These are phyloP conservation scores for Neolamprologus modestus DNA, from an alignment of 2,113 vertebrate species.

Conservation along the genomic window DNA sequence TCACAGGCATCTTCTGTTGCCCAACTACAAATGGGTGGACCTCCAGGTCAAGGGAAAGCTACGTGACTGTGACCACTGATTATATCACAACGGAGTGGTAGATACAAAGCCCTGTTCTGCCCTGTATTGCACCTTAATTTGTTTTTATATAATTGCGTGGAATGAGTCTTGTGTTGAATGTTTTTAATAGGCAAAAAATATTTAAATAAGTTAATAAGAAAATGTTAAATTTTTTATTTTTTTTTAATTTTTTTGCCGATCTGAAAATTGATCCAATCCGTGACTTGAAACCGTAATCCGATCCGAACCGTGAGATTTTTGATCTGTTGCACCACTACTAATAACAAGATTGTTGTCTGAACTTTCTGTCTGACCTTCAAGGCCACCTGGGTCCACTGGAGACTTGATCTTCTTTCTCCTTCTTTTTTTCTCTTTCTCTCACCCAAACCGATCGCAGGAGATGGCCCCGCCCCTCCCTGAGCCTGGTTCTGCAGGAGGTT, in stretches of 20 bases:
- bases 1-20: background rate
- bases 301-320: background rate
- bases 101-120: too few species aligned
- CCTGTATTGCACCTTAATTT: background rate
- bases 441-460: background rate
- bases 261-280: background rate
- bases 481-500: background rate
- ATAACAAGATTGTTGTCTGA: background rate
- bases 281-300: background rate
- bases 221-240: accelerated
- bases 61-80: background rate
- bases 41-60: background rate
- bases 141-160: background rate
- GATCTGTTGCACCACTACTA: background rate
- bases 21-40: background rate
- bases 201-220: background rate
- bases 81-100: background rate
- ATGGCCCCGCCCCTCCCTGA: background rate
- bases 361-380: background rate
- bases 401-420: background rate
- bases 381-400: background rate
- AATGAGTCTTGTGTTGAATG: background rate
- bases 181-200: background rate
- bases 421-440: background rate
- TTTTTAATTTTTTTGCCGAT: background rate